Evolutionary conservation across 2,888 invertebrate species (phyloP).

Genomic region (Galerucella pusilla): DNA sequence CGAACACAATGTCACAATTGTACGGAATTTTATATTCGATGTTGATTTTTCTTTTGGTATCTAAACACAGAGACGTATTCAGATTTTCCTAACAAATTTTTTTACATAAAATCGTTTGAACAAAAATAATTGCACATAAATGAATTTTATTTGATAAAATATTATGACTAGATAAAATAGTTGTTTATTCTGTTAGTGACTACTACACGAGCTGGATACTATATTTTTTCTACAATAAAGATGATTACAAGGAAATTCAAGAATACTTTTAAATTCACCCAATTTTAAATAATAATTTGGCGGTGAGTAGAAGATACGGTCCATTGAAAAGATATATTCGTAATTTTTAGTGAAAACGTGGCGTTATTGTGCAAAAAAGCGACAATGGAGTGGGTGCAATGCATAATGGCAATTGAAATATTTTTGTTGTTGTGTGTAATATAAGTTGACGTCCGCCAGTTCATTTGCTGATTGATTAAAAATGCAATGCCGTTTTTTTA

Average conservation of each 20-base stretch:
- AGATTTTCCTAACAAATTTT: not conserved
- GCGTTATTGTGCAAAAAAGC: not conserved
- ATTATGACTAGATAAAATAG: no score
- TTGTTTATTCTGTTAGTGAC: no score
- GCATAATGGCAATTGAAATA: not conserved
- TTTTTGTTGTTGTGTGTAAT: slow-evolving; percentile 3
- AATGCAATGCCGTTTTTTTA: slow-evolving; percentile 3
- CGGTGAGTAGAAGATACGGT: not conserved
- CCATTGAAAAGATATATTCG: not conserved
- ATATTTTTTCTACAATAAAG: no score
- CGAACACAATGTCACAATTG: slow-evolving; percentile 18
- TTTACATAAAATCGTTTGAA: no score
- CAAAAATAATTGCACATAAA: no score
- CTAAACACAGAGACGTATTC: not conserved
- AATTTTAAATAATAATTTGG: not conserved
- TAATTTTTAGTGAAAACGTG: not conserved
- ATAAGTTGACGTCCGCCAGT: slow-evolving; percentile 13
- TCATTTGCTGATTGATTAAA: slow-evolving; percentile 8
- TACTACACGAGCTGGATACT: no score
- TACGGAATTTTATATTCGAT: slow-evolving; percentile 27
- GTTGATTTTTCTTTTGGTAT: slow-evolving; percentile 29
- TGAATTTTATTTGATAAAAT: no score
- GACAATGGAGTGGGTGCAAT: not conserved
- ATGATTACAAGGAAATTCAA: no score
- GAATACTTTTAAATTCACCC: not conserved